A percentile compares a stretch with the other conserved stretches of the same genome.
Evolutionary conservation across 2,113 vertebrate genomes (phyloP).

Genomic region (Microcebus griseorufus): DNA sequence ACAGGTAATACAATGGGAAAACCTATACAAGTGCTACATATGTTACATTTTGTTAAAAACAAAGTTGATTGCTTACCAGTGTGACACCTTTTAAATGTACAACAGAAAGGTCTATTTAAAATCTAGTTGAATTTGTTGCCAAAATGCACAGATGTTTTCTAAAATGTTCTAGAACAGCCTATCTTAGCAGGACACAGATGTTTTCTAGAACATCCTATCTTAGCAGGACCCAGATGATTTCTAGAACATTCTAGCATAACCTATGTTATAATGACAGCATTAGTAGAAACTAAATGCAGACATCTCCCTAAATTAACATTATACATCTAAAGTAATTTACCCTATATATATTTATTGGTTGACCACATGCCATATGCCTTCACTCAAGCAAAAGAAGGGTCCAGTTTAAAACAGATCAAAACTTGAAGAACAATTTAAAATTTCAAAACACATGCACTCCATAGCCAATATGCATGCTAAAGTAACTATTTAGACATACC

Average conservation of each 20-base stretch:
- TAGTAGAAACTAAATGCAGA: not conserved
- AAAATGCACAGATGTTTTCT: not conserved
- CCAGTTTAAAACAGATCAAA: conserved; percentile 50
- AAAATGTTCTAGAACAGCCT: conserved; percentile 46
- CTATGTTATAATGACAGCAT: not conserved
- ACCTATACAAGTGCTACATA: not conserved
- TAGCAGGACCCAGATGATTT: not conserved
- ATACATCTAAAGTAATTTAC: conserved; percentile 32
- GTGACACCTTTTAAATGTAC: not conserved
- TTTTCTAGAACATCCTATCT: conserved; percentile 29
- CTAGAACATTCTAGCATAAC: conserved; percentile 41
- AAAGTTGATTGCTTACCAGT: not conserved
- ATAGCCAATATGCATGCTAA: conserved; percentile 39
- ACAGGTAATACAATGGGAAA: not conserved
- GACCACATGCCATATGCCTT: not conserved
- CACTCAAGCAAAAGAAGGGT: conserved; percentile 34
- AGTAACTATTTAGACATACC: not conserved
- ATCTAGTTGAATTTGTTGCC: conserved; percentile 13
- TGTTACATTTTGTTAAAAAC: not conserved
- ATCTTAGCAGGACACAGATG: not conserved
- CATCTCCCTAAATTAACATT: conserved; percentile 24
- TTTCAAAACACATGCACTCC: conserved; percentile 29
- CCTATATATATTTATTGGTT: not conserved
- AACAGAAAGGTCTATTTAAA: conserved; percentile 23
- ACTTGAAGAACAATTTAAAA: conserved; percentile 49